Evolutionary conservation across 2,888 invertebrate genomes (phyloP).

Genomic region (Taphrorychus bicolor): DNA sequence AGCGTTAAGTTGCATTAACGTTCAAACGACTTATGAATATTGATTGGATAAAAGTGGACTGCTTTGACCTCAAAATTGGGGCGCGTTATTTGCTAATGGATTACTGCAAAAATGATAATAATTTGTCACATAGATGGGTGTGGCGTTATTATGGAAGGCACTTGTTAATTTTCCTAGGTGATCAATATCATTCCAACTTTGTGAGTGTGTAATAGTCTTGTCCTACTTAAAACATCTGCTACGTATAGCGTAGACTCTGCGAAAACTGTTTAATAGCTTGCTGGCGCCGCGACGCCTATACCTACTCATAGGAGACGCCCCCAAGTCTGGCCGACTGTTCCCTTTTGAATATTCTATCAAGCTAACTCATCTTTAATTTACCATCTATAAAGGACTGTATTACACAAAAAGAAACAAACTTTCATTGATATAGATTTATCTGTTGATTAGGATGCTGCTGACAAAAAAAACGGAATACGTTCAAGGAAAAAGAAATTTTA

Average conservation of each 20-base stretch:
- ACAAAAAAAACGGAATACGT: too few relatives aligned
- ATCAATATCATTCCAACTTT: too few relatives aligned
- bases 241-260: neutral
- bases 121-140: too few relatives aligned
- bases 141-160: too few relatives aligned
- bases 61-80: neutral
- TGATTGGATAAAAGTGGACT: neutral
- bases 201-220: neutral
- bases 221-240: neutral
- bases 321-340: neutral
- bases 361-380: neutral
- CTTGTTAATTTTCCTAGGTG: too few relatives aligned
- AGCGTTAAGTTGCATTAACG: neutral
- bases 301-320: conserved; percentile 2
- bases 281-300: conserved; percentile 4
- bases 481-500: too few relatives aligned
- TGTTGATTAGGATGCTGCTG: too few relatives aligned
- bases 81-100: neutral
- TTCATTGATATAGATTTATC: too few relatives aligned
- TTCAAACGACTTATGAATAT: conserved; percentile 6
- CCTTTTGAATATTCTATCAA: neutral
- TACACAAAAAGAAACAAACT: neutral
- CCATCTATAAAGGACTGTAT: neutral
- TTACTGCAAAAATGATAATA: too few relatives aligned
- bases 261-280: conserved; percentile 3